A percentile compares a stretch with the other conserved stretches of the same genome.
Evolutionary conservation across 1,140 invertebrate species (phyloP).

Genomic region (Cyclina sinensis): DNA sequence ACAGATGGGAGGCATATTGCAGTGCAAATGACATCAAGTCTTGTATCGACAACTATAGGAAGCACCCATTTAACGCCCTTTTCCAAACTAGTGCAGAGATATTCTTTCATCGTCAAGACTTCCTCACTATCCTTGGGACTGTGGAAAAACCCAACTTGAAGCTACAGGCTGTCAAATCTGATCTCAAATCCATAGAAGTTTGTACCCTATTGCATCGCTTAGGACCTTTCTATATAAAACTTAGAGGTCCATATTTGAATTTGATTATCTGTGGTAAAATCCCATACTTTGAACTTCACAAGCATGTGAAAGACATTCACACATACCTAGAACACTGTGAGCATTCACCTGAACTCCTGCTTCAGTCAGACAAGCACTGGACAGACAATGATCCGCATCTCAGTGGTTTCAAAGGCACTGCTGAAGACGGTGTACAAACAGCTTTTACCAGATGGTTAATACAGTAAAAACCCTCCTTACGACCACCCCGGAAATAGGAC

Average conservation of each 20-base stretch:
- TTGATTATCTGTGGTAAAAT: constrained; percentile 45
- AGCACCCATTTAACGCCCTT: constrained; percentile 38
- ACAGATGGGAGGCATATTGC: constrained; percentile 53
- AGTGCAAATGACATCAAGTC: constrained; percentile 26
- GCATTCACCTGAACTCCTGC: not conserved
- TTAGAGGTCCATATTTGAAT: constrained; percentile 65
- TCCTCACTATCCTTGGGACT: constrained; percentile 22
- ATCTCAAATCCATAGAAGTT: constrained; percentile 19
- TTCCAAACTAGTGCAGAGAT: constrained; percentile 47
- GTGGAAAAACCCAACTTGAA: constrained; percentile 26
- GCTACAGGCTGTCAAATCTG: constrained; percentile 25
- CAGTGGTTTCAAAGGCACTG: not conserved
- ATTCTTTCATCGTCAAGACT: constrained; percentile 7
- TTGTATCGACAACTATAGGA: constrained; percentile 38
- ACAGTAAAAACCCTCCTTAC: no score
- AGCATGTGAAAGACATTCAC: constrained; percentile 28
- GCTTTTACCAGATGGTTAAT: constrained; percentile 7
- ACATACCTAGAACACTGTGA: constrained; percentile 7
- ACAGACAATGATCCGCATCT: not conserved
- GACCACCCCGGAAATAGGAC: no score
- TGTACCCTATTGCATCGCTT: constrained; percentile 36
- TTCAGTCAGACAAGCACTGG: not conserved
- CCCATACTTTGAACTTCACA: constrained; percentile 44
- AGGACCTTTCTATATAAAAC: constrained; percentile 51
- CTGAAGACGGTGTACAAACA: constrained; percentile 4